These are phyloP conservation scores for Drosophila yakuba DNA, from an alignment of 1,140 invertebrate genomes.

Conservation along the genomic window DNA sequence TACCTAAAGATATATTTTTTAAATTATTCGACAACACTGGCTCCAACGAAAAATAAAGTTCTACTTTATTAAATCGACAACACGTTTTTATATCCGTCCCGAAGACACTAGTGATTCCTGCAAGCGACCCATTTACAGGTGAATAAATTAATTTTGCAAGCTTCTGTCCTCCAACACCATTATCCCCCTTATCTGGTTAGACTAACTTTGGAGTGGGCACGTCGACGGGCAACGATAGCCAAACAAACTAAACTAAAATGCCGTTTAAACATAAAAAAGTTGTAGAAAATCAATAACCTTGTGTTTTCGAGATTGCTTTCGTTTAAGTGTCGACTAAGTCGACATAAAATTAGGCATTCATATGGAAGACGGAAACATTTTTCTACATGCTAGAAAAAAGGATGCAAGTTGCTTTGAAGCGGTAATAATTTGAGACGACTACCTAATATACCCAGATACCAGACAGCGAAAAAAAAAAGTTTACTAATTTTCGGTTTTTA, in stretches of 20 bases:
- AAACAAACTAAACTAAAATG: conserved; percentile 40
- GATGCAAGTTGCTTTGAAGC: conserved; percentile 33
- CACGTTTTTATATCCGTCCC: conserved; percentile 49
- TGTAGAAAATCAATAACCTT: conserved; percentile 45
- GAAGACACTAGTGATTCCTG: conserved; percentile 16
- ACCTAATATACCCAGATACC: background rate
- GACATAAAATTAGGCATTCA: conserved; percentile 40
- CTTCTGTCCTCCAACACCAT: background rate
- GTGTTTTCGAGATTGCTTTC: conserved; percentile 14
- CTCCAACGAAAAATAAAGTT: background rate
- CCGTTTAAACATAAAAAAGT: conserved; percentile 41
- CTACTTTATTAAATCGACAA: conserved; percentile 34
- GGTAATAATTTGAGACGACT: conserved; percentile 27
- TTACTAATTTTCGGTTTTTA: too few species aligned
- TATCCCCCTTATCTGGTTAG: background rate
- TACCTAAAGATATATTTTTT: too few species aligned
- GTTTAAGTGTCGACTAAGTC: background rate
- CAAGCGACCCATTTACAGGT: conserved; percentile 40
- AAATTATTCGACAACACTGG: too few species aligned
- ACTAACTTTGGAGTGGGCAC: conserved; percentile 19
- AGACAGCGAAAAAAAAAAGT: too few species aligned
- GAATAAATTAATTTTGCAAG: conserved; percentile 13
- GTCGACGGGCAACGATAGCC: conserved; percentile 42
- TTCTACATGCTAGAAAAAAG: conserved; percentile 46
- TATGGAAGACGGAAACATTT: conserved; percentile 71